phyloP scores from a whole-genome alignment of 2,797 vertebrate genomes.

The Lepidocolaptes lacrymiger region DNA sequence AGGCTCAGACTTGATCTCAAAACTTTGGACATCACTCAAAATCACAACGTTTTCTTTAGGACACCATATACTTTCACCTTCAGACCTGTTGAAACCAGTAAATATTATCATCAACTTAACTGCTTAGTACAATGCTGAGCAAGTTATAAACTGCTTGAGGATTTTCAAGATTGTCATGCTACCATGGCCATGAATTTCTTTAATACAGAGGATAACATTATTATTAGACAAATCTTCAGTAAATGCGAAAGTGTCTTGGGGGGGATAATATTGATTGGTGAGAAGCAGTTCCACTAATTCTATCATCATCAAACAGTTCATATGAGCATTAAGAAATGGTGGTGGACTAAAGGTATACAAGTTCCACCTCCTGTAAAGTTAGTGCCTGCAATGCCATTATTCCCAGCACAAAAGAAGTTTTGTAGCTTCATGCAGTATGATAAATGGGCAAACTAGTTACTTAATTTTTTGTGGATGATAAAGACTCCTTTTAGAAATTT shows the following conservation, averaged over 20 bases:
- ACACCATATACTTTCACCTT: background rate
- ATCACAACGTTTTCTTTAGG: background rate
- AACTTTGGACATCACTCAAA: background rate
- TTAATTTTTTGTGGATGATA: background rate
- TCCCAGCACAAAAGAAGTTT: background rate
- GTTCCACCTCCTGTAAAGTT: constrained; percentile 2
- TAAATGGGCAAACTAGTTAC: background rate
- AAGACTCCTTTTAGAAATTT: background rate
- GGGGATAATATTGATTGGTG: background rate
- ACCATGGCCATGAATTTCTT: background rate
- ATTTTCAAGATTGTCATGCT: background rate
- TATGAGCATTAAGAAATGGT: background rate
- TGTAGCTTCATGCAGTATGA: background rate
- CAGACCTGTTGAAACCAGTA: background rate
- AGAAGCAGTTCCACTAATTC: background rate
- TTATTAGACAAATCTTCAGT: background rate
- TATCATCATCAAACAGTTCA: background rate
- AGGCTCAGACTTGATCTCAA: background rate
- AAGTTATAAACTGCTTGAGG: background rate
- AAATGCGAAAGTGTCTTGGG: constrained; percentile 4
- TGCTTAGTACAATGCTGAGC: background rate
- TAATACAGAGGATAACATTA: background rate
- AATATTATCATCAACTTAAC: background rate
- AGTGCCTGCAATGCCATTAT: background rate
- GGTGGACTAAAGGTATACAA: background rate